Evolutionary conservation across 1,140 invertebrate species (phyloP).

Genomic region (Drosophila tsacasi): DNA sequence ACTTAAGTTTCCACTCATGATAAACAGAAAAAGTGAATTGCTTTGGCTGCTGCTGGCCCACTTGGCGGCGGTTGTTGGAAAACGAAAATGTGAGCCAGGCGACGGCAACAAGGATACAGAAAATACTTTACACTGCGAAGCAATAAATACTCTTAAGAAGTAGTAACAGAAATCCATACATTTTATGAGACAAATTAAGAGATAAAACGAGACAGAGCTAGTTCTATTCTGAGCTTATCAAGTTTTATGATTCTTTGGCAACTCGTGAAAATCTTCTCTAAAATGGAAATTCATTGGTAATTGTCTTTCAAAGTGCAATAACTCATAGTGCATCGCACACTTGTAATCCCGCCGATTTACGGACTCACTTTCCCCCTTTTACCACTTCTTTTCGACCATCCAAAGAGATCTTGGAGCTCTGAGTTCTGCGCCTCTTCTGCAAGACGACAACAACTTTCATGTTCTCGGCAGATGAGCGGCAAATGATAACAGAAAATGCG

Average conservation of each 20-base stretch:
- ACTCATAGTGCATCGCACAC: not conserved
- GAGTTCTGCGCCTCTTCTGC: constrained; percentile 1
- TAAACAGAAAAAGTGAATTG: constrained; percentile 76
- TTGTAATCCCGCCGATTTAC: constrained; percentile 9
- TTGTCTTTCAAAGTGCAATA: not conserved
- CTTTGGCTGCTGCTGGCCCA: constrained; percentile 21
- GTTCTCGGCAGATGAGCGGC: constrained; percentile 59
- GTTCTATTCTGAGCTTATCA: not conserved
- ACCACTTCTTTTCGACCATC: constrained; percentile 14
- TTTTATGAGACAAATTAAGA: not conserved
- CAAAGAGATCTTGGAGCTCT: constrained; percentile 2
- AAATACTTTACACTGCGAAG: not conserved
- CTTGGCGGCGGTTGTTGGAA: constrained; percentile 27
- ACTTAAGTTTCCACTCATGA: constrained; percentile 68
- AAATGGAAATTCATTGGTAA: not conserved
- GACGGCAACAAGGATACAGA: constrained; percentile 25
- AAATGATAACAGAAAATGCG: constrained; percentile 69
- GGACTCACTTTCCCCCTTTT: constrained; percentile 27
- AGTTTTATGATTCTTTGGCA: not conserved
- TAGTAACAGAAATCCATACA: not conserved
- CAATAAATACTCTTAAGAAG: constrained; percentile 3
- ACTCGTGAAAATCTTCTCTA: not conserved
- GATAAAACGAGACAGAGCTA: not conserved
- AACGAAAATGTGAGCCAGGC: constrained; percentile 30
- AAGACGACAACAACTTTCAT: constrained; percentile 45